Percentiles rank a stretch among this genome's conserved stretches.
These are phyloP conservation scores for Todiramphus chloris DNA, from an alignment of 2,113 vertebrate genomes.

Conservation along the genomic window DNA sequence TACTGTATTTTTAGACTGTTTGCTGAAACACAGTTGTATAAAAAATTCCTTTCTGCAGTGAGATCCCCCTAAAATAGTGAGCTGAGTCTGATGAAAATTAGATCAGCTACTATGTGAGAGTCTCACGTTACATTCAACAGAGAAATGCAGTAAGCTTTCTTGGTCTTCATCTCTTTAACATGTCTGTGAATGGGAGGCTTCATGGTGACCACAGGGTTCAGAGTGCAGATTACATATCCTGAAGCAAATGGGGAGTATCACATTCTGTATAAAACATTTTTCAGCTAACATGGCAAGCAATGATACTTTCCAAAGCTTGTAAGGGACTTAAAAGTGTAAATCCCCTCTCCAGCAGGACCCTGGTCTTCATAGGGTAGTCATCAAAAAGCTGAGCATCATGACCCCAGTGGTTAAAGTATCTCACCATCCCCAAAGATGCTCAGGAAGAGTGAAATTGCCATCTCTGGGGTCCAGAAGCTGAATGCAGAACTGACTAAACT, in stretches of 20 bases:
- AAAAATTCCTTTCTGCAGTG: neutral
- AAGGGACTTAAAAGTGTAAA: neutral
- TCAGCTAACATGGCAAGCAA: constrained; percentile 15
- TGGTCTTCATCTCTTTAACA: neutral
- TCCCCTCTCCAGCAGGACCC: neutral
- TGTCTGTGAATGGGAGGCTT: constrained; percentile 36
- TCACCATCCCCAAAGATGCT: neutral
- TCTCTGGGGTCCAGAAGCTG: neutral
- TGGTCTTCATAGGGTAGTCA: neutral
- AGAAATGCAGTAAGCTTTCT: neutral
- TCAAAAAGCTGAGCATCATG: neutral
- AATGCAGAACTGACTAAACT: neutral
- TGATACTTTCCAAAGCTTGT: constrained; percentile 17
- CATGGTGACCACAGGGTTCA: constrained; percentile 26
- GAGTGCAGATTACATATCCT: constrained; percentile 20
- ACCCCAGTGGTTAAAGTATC: neutral
- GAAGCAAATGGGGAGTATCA: constrained; percentile 37
- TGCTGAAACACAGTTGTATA: neutral
- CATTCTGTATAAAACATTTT: constrained; percentile 44
- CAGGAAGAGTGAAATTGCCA: neutral
- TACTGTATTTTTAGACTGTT: neutral
- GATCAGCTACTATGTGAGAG: constrained; percentile 38
- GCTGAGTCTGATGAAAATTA: constrained; percentile 19
- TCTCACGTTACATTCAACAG: neutral
- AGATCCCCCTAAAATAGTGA: neutral